Percentiles rank a stretch among this genome's conserved stretches.
Evolutionary conservation across 2,797 vertebrate genomes (phyloP).

Genomic region (Onychomys arenicola): DNA sequence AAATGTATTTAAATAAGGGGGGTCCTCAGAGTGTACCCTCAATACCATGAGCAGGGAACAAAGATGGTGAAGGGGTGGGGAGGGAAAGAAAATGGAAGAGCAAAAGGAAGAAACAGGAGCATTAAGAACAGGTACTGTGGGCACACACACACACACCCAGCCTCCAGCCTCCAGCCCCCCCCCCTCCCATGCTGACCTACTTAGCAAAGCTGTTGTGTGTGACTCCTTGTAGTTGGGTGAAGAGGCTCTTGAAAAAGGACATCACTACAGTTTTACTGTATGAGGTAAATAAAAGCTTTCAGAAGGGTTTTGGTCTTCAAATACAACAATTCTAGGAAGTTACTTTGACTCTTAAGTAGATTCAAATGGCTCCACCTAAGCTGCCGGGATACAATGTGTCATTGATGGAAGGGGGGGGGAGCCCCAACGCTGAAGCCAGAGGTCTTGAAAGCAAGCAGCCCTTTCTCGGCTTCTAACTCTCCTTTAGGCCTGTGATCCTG

Average conservation of each 20-base stretch:
- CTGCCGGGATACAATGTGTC: not conserved
- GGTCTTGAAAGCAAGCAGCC: not conserved
- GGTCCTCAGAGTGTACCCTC: accelerated
- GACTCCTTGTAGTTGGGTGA: not conserved
- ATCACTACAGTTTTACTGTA: not conserved
- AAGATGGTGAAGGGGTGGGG: not conserved
- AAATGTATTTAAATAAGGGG: not conserved
- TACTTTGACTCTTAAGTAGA: not conserved
- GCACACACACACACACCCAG: not conserved
- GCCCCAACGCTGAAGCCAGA: not conserved
- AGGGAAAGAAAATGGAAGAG: not conserved
- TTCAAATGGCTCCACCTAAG: not conserved
- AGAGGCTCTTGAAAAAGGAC: not conserved
- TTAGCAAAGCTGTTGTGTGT: not conserved
- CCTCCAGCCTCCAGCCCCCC: not conserved
- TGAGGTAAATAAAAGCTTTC: not conserved
- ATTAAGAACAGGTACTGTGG: accelerated
- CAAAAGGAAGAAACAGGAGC: not conserved
- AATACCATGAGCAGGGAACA: not conserved
- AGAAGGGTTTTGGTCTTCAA: not conserved
- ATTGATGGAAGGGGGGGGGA: not conserved
- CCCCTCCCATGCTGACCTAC: accelerated
- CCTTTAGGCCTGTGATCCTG: slow-evolving; percentile 78
- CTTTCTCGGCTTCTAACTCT: not conserved
- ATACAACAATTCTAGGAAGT: not conserved